Percentiles rank a stretch among this genome's conserved stretches.
phyloP scores from a whole-genome alignment of 2,113 vertebrate species.

The Ptyas mucosa region DNA sequence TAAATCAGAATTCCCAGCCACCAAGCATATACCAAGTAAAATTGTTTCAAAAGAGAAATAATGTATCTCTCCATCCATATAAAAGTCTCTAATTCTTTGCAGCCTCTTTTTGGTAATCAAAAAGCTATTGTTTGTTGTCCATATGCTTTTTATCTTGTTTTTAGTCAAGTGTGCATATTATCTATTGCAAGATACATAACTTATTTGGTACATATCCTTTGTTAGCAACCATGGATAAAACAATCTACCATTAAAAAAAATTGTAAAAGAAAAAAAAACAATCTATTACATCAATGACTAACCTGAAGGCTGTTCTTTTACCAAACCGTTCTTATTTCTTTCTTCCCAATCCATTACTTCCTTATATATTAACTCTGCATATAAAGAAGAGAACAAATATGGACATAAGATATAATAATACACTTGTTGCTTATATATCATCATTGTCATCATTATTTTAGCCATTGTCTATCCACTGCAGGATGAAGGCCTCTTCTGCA shows the following conservation, averaged over 20 bases:
- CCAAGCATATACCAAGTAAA: background rate
- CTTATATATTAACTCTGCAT: slow-evolving; percentile 92
- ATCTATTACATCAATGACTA: slow-evolving; percentile 67
- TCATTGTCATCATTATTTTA: background rate
- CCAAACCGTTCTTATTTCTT: slow-evolving; percentile 93
- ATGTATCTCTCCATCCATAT: background rate
- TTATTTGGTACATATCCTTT: background rate
- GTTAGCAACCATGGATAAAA: background rate
- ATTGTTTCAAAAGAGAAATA: background rate
- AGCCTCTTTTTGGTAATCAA: background rate
- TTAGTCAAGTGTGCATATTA: background rate
- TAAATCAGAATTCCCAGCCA: background rate
- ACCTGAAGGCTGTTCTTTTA: slow-evolving; percentile 94
- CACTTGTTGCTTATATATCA: background rate
- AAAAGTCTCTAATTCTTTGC: background rate
- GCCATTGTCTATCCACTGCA: background rate
- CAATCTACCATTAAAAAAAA: background rate
- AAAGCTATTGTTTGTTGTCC: background rate
- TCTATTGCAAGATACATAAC: background rate
- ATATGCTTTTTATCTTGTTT: background rate
- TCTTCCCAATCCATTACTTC: slow-evolving; percentile 98
- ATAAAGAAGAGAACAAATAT: background rate
- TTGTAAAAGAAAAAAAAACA: background rate
- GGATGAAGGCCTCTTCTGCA: background rate
- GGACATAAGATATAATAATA: background rate